Conservation (phyloP, 2,113 vertebrate species). For the Anhinga anhinga region DNA sequence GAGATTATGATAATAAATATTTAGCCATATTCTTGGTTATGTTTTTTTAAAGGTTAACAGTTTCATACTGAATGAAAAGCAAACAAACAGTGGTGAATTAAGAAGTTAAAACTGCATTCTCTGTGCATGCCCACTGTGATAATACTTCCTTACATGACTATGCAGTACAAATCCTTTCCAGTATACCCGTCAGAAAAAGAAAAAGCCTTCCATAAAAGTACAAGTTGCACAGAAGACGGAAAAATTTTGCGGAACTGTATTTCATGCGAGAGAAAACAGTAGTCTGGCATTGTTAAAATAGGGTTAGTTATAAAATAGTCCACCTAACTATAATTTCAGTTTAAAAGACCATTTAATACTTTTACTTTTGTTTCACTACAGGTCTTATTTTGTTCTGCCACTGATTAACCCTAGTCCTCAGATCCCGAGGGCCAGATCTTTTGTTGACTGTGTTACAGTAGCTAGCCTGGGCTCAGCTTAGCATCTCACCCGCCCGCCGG, state of each 20-base stretch:
- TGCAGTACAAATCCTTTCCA: constrained; percentile 23
- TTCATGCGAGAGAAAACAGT: background rate
- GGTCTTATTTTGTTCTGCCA: background rate
- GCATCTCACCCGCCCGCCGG: rapidly evolving
- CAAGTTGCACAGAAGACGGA: background rate
- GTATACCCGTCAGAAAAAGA: background rate
- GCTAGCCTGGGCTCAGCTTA: background rate
- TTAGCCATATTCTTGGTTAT: constrained; percentile 63
- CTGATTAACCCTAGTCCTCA: background rate
- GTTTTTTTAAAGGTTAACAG: constrained; percentile 67
- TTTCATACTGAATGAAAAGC: constrained; percentile 70
- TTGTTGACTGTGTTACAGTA: background rate
- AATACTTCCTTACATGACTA: constrained; percentile 31
- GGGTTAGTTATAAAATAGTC: background rate
- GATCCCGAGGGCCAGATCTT: background rate
- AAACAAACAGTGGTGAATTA: constrained; percentile 67
- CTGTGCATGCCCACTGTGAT: constrained; percentile 20
- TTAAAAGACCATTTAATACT: background rate
- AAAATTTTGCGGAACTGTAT: background rate
- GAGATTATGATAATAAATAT: constrained; percentile 78
- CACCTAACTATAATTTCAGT: background rate
- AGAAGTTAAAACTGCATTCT: constrained; percentile 61
- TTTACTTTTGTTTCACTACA: background rate
- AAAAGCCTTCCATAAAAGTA: background rate
- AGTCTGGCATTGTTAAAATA: background rate